A percentile compares a stretch with the other conserved stretches of the same genome.
Conservation (phyloP, 2,888 invertebrate species). For the Apamea sordens region DNA sequence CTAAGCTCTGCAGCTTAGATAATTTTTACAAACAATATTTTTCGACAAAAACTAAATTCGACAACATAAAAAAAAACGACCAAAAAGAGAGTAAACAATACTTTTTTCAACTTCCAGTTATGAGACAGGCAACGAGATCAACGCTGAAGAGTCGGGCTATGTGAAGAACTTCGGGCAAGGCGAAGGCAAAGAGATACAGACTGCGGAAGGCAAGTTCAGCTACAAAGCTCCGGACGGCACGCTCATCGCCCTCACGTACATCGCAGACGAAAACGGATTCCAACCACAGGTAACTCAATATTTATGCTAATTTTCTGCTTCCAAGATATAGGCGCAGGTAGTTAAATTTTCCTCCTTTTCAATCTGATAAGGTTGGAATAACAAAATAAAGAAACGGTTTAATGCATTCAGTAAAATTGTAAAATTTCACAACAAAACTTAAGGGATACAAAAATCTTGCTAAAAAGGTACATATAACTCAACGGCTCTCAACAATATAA, state of each 20-base stretch:
- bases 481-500: slow-evolving; percentile 40
- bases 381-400: slow-evolving; percentile 12
- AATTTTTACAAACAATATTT: background rate
- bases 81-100: background rate
- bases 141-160: slow-evolving; percentile 91
- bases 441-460: slow-evolving; percentile 25
- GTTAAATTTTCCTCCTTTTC: slow-evolving; percentile 44
- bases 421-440: slow-evolving; percentile 13
- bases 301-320: slow-evolving; percentile 42
- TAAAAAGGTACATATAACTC: slow-evolving; percentile 33
- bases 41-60: background rate
- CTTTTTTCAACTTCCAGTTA: slow-evolving; percentile 81
- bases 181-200: slow-evolving; percentile 88
- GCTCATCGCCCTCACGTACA: slow-evolving; percentile 91
- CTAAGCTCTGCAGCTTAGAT: no score
- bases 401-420: background rate
- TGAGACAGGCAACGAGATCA: slow-evolving; percentile 92
- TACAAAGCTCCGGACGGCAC: slow-evolving; percentile 93
- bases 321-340: slow-evolving; percentile 30
- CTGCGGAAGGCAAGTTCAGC: slow-evolving; percentile 91
- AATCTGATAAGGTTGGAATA: slow-evolving; percentile 28
- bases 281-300: slow-evolving; percentile 88
- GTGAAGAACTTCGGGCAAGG: slow-evolving; percentile 91
- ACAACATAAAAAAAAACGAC: background rate
- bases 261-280: slow-evolving; percentile 93